These are phyloP conservation scores for Turritopsis rubra DNA, from an alignment of 30 jellyfish, hydroid and myxozoan genomes.

Conservation along the genomic window DNA sequence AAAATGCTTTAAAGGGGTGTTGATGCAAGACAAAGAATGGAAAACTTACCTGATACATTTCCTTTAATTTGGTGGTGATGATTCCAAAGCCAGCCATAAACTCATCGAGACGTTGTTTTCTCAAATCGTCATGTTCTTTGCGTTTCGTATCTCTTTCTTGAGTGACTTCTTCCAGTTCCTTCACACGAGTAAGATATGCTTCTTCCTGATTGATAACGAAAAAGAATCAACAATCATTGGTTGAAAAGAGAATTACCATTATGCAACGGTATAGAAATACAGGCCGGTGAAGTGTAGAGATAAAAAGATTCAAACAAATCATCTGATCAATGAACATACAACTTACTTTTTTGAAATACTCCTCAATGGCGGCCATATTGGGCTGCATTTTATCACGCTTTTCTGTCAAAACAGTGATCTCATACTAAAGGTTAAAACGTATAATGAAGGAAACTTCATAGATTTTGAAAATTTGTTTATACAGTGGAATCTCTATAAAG, in stretches of 20 bases:
- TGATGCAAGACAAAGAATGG: neutral
- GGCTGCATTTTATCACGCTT: conserved; percentile 65
- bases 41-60: conserved; percentile 79
- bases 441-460: too few species aligned
- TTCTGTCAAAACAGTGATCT: conserved; percentile 65
- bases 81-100: conserved; percentile 93
- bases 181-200: conserved; percentile 69
- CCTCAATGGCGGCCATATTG: conserved; percentile 91
- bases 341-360: conserved; percentile 77
- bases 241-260: neutral
- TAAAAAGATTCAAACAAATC: neutral
- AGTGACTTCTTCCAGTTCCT: conserved; percentile 77
- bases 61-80: conserved; percentile 81
- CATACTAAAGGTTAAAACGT: conserved; percentile 40
- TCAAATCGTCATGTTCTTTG: conserved; percentile 58
- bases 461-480: too few species aligned
- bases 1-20: neutral
- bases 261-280: too few species aligned
- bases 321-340: neutral
- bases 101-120: conserved; percentile 78
- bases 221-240: too few species aligned
- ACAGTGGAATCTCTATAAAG: neutral
- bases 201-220: conserved; percentile 71
- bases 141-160: conserved; percentile 68
- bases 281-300: neutral